phyloP scores from a whole-genome alignment of 2,888 invertebrate genomes.

The Leptura quadrifasciata region DNA sequence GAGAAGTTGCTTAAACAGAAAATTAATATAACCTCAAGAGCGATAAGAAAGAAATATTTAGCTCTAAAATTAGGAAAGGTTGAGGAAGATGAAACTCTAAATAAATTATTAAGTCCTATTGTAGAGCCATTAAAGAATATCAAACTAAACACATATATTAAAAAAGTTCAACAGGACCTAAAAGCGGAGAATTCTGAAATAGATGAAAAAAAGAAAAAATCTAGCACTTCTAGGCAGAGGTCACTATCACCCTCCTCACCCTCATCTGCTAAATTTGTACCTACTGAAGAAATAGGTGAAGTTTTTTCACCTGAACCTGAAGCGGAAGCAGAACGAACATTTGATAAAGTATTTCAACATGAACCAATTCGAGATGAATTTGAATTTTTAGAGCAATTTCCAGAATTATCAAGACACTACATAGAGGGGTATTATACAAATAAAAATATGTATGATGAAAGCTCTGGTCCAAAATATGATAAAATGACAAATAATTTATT shows the following conservation, averaged over 20 bases:
- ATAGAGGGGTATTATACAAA: background rate
- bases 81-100: background rate
- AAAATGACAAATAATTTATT: background rate
- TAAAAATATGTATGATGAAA: background rate
- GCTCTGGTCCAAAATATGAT: background rate
- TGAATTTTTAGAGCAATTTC: background rate
- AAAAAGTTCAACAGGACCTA: slow-evolving; percentile 8
- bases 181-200: background rate
- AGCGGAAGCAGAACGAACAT: background rate
- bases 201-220: too few species aligned
- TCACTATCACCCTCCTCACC: background rate
- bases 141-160: background rate
- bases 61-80: background rate
- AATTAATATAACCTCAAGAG: background rate
- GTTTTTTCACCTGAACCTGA: background rate
- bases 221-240: too few species aligned
- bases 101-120: background rate
- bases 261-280: background rate
- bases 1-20: background rate
- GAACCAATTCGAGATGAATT: too few species aligned
- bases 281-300: background rate
- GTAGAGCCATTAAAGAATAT: background rate
- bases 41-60: background rate
- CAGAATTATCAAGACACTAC: background rate
- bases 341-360: too few species aligned